These are phyloP conservation scores for Pristionchus exspectatus DNA, from an alignment of 2,888 invertebrate genomes.

Conservation along the genomic window DNA sequence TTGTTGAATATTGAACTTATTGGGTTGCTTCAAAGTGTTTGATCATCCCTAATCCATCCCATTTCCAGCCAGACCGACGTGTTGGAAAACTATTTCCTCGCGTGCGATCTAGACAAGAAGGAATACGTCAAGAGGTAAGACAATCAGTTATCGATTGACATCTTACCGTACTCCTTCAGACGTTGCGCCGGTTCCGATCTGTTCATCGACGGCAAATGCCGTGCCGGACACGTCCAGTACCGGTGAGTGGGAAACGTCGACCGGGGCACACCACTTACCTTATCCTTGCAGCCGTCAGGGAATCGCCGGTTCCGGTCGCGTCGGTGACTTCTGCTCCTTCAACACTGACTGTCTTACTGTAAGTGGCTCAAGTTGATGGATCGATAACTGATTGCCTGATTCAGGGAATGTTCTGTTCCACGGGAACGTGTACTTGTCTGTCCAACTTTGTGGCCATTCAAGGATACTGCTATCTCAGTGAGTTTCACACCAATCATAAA, in stretches of 20 bases:
- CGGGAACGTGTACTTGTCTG: conserved; percentile 77
- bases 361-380: not conserved
- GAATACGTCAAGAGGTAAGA: conserved; percentile 70
- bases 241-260: conserved; percentile 57
- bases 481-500: conserved; percentile 30
- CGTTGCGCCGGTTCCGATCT: conserved; percentile 59
- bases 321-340: conserved; percentile 78
- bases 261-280: not conserved
- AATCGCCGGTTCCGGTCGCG: conserved; percentile 77
- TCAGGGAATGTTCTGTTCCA: conserved; percentile 78
- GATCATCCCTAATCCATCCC: not conserved
- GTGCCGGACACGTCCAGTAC: conserved; percentile 70
- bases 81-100: conserved; percentile 75
- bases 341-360: conserved; percentile 78
- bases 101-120: conserved; percentile 71
- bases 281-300: conserved; percentile 69
- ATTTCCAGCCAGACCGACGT: conserved; percentile 73
- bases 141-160: conserved; percentile 26
- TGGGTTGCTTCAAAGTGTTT: not conserved
- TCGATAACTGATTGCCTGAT: conserved; percentile 37
- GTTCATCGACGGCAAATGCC: conserved; percentile 75
- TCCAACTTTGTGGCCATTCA: conserved; percentile 78
- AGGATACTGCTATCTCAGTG: conserved; percentile 77
- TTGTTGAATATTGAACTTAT: not conserved
- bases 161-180: conserved; percentile 32